Evolutionary conservation across 1,140 invertebrate species (phyloP), one percentile per base, ranked within the genome.

Genomic region (Dinoponera quadriceps): DNA sequence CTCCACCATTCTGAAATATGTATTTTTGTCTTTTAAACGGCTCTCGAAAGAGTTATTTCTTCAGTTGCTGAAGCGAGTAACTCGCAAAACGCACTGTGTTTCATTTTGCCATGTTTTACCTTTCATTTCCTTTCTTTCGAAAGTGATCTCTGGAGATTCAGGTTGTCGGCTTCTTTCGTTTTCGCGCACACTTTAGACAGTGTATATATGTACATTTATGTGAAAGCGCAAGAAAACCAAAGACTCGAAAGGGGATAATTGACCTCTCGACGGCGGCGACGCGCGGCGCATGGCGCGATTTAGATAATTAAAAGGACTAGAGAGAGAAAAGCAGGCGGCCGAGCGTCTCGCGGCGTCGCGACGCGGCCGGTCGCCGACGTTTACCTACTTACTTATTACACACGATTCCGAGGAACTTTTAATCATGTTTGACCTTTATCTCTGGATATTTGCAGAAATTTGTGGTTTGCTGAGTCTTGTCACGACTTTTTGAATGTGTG

Each of bases 391-490:
- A 77, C 38, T 91, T 78, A 78, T 66, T 78, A 78, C 90, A 93
- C 90, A 92, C 91, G 93, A 91, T 93, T 92, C 92, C 87, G 91
- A 91, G 83, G 84, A 90, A 92, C 83, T 93, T 93, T 93, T 90
- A 93, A 94, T 93, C 91, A 94, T 94, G 92, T 94, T 94, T 94
- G 92, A 93, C 91, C 89, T 93, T 93, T 94, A 92, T 92, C 91
- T 90, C 92, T 94, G 91, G 90, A 93, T 93, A 94, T 94, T 93
- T 94, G 92, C 93, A 94, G 92, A 94, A 94, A 93, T 93, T 94
- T 94, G 93, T 94, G 92, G 93, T 94, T 94, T 94, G 93, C 93
- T 93, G 93, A 94, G 94, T 94, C 93, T 94, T 94, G 93, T 94
- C 92, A 94, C 92, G 86, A 94, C 90, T 93, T 94, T 93, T 93